Evolutionary conservation across 1,140 invertebrate species (phyloP), one percentile per base, ranked within the genome.

Genomic region (Carposina sasakii): DNA sequence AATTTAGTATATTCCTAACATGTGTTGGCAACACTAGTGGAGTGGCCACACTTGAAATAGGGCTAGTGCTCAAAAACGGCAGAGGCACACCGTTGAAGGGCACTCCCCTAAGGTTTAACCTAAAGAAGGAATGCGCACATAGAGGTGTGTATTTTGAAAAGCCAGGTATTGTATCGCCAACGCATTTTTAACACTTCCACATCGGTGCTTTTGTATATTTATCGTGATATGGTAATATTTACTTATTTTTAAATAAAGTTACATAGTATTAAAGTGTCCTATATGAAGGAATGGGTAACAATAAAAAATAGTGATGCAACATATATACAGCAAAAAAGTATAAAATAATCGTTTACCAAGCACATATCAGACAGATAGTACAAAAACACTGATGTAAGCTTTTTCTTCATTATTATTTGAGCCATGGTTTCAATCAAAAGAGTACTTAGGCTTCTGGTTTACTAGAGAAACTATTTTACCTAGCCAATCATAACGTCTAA

Each of bases 41-140:
- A 13, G 91, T 96, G 47, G 96, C 94, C 2, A 91, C 92, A 43
- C 95, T 98, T 78, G 91, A 91, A 54, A 93, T 98, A 67, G 94
- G 95, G 21, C 86, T 98, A 40, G 89, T 93, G 53, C 95, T 98
- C 54, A 90, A 95, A 81, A 92, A 87, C 72, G 88, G 89, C 68
- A 91, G 90, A 81, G 91, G 90, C 57, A 87, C 90, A 68, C 90
- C 93, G 37, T 82, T 98, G 48, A 91, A 93, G 67, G 96, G 95
- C 63, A 98, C 95, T 64, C 96, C 96, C 46, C 88, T 98, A 53
- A 90, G 93, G 71, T 88, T 98, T 55, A 92, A 91, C 72, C 89
- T 98, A 64, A 91, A 94, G 83, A 98, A 98, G 90, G 93, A 97
- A 89, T 98, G 97, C 88, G 91, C 92, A 81, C 91, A 94, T 86